Evolutionary conservation across 92 coral and sea anemone genomes (phyloP).

Genomic region (Virgularia gustaviana): DNA sequence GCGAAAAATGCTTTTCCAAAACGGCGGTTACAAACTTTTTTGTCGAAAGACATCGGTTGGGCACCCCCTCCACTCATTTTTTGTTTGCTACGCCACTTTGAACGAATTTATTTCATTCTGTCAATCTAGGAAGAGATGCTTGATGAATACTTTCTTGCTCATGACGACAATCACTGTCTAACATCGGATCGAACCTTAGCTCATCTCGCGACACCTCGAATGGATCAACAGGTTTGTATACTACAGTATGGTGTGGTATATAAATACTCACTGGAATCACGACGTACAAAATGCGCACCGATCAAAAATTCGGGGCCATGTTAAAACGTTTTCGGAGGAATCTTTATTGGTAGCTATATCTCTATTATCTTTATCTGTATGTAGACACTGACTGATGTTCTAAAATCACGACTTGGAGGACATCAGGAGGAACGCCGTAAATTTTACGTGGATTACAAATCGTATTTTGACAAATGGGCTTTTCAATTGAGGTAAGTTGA

Average conservation of each 20-base stretch:
- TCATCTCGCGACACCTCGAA: constrained; percentile 70
- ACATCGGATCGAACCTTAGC: constrained; percentile 91
- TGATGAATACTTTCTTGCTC: constrained; percentile 83
- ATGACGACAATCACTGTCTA: constrained; percentile 64
- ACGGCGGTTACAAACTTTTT: no score
- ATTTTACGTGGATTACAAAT: constrained; percentile 66
- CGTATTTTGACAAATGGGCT: constrained; percentile 80
- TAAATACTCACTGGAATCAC: not conserved
- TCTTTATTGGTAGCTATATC: no score
- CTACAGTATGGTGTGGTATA: not conserved
- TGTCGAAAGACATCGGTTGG: no score
- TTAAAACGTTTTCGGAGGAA: no score
- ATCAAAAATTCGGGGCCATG: no score
- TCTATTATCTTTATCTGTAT: not conserved
- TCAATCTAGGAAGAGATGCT: constrained; percentile 64
- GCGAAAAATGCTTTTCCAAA: no score
- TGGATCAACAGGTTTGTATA: constrained; percentile 97
- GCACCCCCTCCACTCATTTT: no score
- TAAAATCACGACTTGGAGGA: constrained; percentile 62
- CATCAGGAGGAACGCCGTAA: constrained; percentile 64
- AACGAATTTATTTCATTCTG: no score
- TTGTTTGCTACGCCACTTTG: no score
- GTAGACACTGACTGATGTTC: constrained; percentile 58
- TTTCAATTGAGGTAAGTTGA: constrained; percentile 74
- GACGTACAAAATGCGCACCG: no score